phyloP scores from a whole-genome alignment of 2,888 invertebrate species.

The Sisyra nigra region DNA sequence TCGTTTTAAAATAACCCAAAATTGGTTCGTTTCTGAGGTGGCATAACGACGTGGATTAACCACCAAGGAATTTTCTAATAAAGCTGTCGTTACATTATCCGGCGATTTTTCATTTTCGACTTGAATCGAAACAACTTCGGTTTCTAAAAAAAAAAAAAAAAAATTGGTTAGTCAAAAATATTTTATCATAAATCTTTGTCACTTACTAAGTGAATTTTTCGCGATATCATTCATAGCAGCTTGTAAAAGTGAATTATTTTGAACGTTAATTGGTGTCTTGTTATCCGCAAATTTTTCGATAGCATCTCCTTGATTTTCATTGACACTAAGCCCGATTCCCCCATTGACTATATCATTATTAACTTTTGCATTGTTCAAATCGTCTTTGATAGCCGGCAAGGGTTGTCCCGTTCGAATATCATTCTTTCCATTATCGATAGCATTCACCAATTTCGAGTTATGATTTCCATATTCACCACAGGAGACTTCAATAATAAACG shows the following conservation, averaged over 20 bases:
- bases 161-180: not conserved
- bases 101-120: conserved; percentile 49
- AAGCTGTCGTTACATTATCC: conserved; percentile 48
- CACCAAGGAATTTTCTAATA: conserved; percentile 42
- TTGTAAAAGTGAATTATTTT: conserved; percentile 34
- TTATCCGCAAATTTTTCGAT: conserved; percentile 19
- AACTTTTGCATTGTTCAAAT: conserved; percentile 28
- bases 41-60: conserved; percentile 59
- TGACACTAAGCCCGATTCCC: conserved; percentile 32
- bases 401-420: conserved; percentile 61
- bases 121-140: conserved; percentile 36
- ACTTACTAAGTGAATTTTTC: conserved; percentile 33
- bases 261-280: conserved; percentile 21
- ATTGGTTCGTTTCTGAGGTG: conserved; percentile 68
- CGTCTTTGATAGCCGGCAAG: conserved; percentile 41
- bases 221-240: conserved; percentile 46
- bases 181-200: not conserved
- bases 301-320: conserved; percentile 27
- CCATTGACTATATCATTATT: conserved; percentile 19
- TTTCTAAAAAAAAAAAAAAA: conserved; percentile 4
- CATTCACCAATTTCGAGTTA: conserved; percentile 64
- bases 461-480: conserved; percentile 94
- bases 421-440: conserved; percentile 69
- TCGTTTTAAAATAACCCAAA: conserved; percentile 74
- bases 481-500: conserved; percentile 91